Evolutionary conservation across 2,888 invertebrate genomes (phyloP).

Genomic region (Ypsolopha sequella): DNA sequence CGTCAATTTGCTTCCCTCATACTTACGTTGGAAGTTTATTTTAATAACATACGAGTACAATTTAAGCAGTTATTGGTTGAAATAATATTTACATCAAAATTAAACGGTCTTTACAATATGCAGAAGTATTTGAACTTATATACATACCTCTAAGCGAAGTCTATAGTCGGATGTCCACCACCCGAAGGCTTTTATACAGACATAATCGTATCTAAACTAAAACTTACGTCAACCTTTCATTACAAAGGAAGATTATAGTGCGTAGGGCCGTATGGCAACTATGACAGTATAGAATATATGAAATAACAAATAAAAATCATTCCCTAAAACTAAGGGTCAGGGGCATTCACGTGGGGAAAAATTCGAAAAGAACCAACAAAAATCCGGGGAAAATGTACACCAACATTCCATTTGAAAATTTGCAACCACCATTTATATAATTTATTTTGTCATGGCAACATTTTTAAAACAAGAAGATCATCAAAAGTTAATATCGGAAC

Average conservation of each 20-base stretch:
- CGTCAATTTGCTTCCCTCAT: too few relatives aligned
- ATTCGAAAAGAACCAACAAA: conserved; percentile 29
- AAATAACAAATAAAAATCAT: conserved; percentile 44
- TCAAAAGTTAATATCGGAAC: background rate
- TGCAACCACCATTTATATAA: conserved; percentile 44
- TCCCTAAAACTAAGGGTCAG: conserved; percentile 56
- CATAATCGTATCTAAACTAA: background rate
- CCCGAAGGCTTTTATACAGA: too few relatives aligned
- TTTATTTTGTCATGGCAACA: conserved; percentile 52
- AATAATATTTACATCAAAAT: too few relatives aligned
- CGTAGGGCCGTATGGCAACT: conserved; percentile 44
- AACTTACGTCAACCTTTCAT: conserved; percentile 53
- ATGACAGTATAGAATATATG: conserved; percentile 40
- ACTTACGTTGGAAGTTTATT: too few relatives aligned
- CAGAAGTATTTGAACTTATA: too few relatives aligned
- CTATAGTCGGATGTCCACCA: too few relatives aligned
- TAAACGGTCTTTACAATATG: too few relatives aligned
- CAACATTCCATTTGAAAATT: conserved; percentile 76
- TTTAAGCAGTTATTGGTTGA: too few relatives aligned
- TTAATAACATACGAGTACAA: too few relatives aligned
- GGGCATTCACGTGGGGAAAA: conserved; percentile 69
- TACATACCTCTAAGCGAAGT: too few relatives aligned
- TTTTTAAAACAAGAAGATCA: conserved; percentile 11
- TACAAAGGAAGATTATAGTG: conserved; percentile 52
- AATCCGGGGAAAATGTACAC: conserved; percentile 65